Evolutionary conservation across 1,140 invertebrate species (phyloP).

Genomic region (Solenopsis fugax): DNA sequence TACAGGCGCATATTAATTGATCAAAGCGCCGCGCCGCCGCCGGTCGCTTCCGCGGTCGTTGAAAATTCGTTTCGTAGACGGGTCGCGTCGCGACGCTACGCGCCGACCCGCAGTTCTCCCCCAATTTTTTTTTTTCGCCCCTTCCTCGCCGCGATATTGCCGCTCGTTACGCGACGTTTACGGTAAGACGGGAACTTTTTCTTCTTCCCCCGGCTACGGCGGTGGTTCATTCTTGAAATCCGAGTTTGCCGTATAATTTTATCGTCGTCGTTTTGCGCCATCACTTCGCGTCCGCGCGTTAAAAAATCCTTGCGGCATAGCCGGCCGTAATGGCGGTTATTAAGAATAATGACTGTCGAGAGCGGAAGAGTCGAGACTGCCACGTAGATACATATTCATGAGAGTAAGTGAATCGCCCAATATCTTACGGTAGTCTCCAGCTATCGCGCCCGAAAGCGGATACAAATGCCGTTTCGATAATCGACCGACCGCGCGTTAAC

Average conservation of each 20-base stretch:
- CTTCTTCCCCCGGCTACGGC: not conserved
- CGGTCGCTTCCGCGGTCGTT: constrained; percentile 21
- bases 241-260: constrained; percentile 65
- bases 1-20: constrained; percentile 58
- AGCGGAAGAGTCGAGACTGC: constrained; percentile 66
- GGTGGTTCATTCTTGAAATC: constrained; percentile 42
- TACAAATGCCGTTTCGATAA: constrained; percentile 62
- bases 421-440: constrained; percentile 63
- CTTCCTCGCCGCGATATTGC: not conserved
- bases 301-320: constrained; percentile 63
- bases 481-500: constrained; percentile 52
- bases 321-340: constrained; percentile 70
- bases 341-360: constrained; percentile 75
- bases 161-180: constrained; percentile 50
- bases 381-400: constrained; percentile 74
- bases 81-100: not conserved
- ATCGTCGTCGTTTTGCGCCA: constrained; percentile 64
- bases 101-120: not conserved
- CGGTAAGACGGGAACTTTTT: constrained; percentile 11
- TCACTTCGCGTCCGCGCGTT: constrained; percentile 59
- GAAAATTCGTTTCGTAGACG: constrained; percentile 32
- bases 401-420: constrained; percentile 75
- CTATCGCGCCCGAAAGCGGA: constrained; percentile 27
- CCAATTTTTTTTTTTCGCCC: not conserved
- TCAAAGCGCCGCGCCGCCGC: constrained; percentile 27